Evolutionary conservation across 2,113 vertebrate genomes (phyloP).

Genomic region (Thomomys bottae): DNA sequence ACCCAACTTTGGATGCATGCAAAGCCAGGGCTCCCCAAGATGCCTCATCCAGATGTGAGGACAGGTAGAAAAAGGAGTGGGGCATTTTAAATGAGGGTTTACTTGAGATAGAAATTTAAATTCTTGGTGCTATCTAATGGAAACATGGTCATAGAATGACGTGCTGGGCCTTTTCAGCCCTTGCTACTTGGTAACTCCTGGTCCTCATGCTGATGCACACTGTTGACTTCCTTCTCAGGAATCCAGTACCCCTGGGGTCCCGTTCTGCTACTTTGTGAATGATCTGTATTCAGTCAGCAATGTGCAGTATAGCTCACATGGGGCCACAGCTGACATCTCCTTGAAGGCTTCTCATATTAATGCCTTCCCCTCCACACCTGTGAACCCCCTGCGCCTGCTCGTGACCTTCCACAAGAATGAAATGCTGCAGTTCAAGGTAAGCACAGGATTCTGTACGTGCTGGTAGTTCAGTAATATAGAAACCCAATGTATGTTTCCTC

Average conservation of each 20-base stretch:
- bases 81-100: not conserved
- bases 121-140: not conserved
- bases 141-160: not conserved
- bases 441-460: too few species aligned
- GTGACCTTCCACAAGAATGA: slow-evolving; percentile 85
- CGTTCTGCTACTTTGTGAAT: slow-evolving; percentile 85
- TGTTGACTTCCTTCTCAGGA: slow-evolving; percentile 76
- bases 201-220: not conserved
- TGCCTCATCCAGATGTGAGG: not conserved
- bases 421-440: slow-evolving; percentile 93
- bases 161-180: not conserved
- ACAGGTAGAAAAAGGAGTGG: not conserved
- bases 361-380: slow-evolving; percentile 80
- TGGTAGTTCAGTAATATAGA: too few species aligned
- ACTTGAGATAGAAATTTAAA: not conserved
- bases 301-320: not conserved
- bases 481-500: too few species aligned
- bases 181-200: not conserved
- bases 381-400: slow-evolving; percentile 84
- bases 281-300: slow-evolving; percentile 83
- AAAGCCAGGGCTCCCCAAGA: not conserved
- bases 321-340: slow-evolving; percentile 82
- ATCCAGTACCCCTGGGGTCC: slow-evolving; percentile 53
- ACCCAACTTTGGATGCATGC: not conserved
- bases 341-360: slow-evolving; percentile 75